phyloP scores from a whole-genome alignment of 2,888 invertebrate species.

The Tromatobia lineatoria region DNA sequence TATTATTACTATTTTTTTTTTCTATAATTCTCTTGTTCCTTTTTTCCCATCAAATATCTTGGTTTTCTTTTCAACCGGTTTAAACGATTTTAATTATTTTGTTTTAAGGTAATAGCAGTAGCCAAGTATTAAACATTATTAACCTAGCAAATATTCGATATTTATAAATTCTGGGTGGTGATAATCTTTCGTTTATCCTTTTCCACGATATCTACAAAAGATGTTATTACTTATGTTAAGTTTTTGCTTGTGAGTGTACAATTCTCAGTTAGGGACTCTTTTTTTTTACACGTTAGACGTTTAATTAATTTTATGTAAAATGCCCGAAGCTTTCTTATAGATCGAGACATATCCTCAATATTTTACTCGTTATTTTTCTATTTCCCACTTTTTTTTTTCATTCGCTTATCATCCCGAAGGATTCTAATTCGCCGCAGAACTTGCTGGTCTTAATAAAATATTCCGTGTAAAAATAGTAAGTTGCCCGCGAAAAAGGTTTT shows the following conservation, averaged over 20 bases:
- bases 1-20: slow-evolving; percentile 3
- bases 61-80: slow-evolving; percentile 31
- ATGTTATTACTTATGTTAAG: slow-evolving; percentile 6
- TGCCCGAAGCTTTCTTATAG: slow-evolving; percentile 31
- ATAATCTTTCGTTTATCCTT: slow-evolving; percentile 16
- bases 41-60: slow-evolving; percentile 25
- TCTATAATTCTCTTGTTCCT: background rate
- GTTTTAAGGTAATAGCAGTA: slow-evolving; percentile 58
- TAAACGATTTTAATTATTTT: slow-evolving; percentile 24
- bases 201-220: slow-evolving; percentile 39
- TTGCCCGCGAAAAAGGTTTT: slow-evolving; percentile 67
- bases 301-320: slow-evolving; percentile 38
- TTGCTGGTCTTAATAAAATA: slow-evolving; percentile 79
- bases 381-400: slow-evolving; percentile 23
- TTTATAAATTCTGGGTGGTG: slow-evolving; percentile 54
- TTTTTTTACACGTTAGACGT: slow-evolving; percentile 38
- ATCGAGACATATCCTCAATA: slow-evolving; percentile 49
- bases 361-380: slow-evolving; percentile 20
- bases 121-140: slow-evolving; percentile 69
- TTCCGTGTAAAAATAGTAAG: slow-evolving; percentile 84
- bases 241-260: slow-evolving; percentile 28
- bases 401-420: slow-evolving; percentile 16
- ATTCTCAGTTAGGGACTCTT: slow-evolving; percentile 10
- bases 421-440: slow-evolving; percentile 30
- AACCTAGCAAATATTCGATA: slow-evolving; percentile 65